Conservation (phyloP, 2,888 invertebrate genomes). For the Napeogenes inachia region DNA sequence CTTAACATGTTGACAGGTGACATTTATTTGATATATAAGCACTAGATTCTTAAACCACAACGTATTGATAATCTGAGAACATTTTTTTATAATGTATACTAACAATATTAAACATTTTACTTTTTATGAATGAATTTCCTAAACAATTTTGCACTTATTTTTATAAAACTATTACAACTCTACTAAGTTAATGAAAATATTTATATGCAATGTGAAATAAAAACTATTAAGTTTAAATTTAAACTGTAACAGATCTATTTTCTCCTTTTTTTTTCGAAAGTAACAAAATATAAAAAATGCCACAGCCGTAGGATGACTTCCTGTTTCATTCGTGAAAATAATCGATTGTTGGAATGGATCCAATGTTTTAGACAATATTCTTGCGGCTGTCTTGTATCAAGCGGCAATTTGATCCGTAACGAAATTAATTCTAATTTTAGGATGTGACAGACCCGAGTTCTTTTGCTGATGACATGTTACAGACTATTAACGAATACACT, state of each 20-base stretch:
- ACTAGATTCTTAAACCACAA: slow-evolving; percentile 34
- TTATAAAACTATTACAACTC: no score
- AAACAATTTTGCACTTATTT: no score
- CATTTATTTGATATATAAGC: slow-evolving; percentile 37
- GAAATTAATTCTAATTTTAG: slow-evolving; percentile 69
- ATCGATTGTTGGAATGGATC: slow-evolving; percentile 69
- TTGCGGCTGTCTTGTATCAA: slow-evolving; percentile 61
- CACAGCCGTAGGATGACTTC: slow-evolving; percentile 40
- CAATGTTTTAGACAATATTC: slow-evolving; percentile 62
- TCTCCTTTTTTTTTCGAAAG: not conserved
- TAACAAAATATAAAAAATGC: slow-evolving; percentile 1
- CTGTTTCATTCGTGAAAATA: slow-evolving; percentile 59
- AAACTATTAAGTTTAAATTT: no score
- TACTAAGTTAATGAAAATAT: no score
- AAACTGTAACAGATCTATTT: no score
- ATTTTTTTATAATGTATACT: slow-evolving; percentile 19
- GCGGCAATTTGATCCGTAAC: slow-evolving; percentile 65
- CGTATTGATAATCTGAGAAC: slow-evolving; percentile 50
- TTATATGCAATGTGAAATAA: no score
- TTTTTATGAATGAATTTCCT: not conserved
- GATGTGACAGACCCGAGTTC: slow-evolving; percentile 39
- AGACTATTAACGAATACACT: not conserved
- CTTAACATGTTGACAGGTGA: slow-evolving; percentile 66
- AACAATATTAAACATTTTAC: not conserved
- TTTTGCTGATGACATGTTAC: slow-evolving; percentile 24